Conservation (phyloP, 2,113 vertebrate species). For the Microcebus tavaratra region DNA sequence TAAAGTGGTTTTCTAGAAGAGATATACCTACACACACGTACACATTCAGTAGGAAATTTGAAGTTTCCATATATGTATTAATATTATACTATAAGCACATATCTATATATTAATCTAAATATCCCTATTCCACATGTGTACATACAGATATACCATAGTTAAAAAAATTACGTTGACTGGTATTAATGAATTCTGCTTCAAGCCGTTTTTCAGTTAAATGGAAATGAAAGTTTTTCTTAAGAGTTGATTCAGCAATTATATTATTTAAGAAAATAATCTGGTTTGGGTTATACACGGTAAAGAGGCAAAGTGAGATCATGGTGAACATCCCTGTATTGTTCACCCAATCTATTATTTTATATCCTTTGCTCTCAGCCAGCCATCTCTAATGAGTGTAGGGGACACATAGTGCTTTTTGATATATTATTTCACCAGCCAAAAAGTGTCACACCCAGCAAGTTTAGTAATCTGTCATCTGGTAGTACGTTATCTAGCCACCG, state of each 20-base stretch:
- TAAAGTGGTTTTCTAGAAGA: background rate
- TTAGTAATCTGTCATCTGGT: background rate
- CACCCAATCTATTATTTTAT: background rate
- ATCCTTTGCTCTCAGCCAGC: background rate
- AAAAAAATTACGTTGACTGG: background rate
- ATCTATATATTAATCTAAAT: background rate
- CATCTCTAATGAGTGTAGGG: background rate
- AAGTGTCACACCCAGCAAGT: background rate
- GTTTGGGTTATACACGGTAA: background rate
- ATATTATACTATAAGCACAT: background rate
- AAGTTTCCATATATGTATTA: background rate
- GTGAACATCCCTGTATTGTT: background rate
- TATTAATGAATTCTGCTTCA: conserved; percentile 21
- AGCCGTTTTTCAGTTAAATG: conserved; percentile 12
- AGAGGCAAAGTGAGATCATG: background rate
- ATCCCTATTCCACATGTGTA: background rate
- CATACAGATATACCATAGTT: background rate
- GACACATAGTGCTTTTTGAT: background rate
- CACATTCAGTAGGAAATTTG: background rate
- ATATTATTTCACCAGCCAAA: background rate
- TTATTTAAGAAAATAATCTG: background rate
- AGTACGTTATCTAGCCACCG: background rate
- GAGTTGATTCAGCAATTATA: background rate
- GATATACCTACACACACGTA: background rate
- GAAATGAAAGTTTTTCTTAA: background rate